Conservation (phyloP, 2,113 vertebrate genomes). For the Neotragus pygmaeus region DNA sequence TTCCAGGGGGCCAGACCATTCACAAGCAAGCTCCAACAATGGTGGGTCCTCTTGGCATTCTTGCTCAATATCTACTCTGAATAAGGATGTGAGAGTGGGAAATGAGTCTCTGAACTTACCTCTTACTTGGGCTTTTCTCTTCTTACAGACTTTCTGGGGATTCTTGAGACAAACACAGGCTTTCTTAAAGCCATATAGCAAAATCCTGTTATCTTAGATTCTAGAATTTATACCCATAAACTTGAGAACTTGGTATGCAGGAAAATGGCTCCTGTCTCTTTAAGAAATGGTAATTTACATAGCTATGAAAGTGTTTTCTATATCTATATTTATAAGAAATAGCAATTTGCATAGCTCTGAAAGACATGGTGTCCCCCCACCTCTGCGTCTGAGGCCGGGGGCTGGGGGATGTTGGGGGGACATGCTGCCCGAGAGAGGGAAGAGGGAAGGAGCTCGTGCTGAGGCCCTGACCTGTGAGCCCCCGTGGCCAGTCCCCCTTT, state of each 20-base stretch:
- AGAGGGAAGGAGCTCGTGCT: neutral
- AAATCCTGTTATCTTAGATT: neutral
- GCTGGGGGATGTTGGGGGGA: neutral
- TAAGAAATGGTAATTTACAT: neutral
- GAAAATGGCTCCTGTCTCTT: neutral
- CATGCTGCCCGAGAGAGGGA: neutral
- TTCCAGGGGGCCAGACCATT: neutral
- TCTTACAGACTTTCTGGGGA: neutral
- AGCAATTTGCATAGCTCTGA: neutral
- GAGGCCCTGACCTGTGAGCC: neutral
- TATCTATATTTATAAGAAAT: neutral
- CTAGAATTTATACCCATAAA: neutral
- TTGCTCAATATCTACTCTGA: neutral
- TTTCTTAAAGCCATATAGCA: conserved; percentile 13
- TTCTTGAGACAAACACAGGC: neutral
- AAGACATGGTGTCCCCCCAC: neutral
- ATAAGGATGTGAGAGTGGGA: neutral
- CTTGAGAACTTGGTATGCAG: neutral
- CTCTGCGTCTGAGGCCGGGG: neutral
- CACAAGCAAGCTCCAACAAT: neutral
- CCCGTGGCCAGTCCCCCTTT: neutral
- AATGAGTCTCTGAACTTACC: neutral
- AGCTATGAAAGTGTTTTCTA: neutral
- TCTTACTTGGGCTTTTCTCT: neutral
- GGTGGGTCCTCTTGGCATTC: neutral